phyloP scores from a whole-genome alignment of 2,113 vertebrate species.

The Psilopogon haemacephalus region DNA sequence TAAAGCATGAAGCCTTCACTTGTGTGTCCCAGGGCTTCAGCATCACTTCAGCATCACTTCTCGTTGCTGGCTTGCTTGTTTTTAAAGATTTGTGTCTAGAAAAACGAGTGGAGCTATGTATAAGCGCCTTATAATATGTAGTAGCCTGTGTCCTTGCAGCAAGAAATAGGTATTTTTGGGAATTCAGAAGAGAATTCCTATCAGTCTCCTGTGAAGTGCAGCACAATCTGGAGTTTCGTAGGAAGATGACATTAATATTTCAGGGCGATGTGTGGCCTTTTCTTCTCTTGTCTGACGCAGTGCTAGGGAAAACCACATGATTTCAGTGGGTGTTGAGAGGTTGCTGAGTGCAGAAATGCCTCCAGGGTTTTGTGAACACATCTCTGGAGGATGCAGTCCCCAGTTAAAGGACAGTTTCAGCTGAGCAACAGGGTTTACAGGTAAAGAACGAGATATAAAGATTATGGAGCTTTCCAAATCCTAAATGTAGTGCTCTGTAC shows the following conservation, averaged over 20 bases:
- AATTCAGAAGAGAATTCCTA: neutral
- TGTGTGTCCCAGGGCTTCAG: neutral
- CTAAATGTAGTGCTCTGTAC: rapidly evolving
- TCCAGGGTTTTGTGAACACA: neutral
- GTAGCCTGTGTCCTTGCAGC: neutral
- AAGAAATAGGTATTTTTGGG: neutral
- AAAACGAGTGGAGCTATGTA: neutral
- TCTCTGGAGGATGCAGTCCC: neutral
- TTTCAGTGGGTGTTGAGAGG: slow-evolving; percentile 28
- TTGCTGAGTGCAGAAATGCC: neutral
- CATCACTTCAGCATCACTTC: neutral
- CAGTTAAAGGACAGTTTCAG: neutral
- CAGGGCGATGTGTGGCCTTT: neutral
- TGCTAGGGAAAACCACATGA: neutral
- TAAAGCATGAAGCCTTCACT: neutral
- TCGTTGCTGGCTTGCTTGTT: neutral
- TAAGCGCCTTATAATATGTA: neutral
- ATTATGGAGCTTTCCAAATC: neutral
- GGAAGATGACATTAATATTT: neutral
- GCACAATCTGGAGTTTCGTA: neutral
- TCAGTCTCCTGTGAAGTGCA: neutral
- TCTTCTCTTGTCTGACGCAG: neutral
- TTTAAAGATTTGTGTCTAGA: neutral
- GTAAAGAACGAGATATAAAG: neutral
- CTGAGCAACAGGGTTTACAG: neutral